Base-by-base conservation (phyloP, 2,888 invertebrate genomes). In the Campoplex nolae region DNA sequence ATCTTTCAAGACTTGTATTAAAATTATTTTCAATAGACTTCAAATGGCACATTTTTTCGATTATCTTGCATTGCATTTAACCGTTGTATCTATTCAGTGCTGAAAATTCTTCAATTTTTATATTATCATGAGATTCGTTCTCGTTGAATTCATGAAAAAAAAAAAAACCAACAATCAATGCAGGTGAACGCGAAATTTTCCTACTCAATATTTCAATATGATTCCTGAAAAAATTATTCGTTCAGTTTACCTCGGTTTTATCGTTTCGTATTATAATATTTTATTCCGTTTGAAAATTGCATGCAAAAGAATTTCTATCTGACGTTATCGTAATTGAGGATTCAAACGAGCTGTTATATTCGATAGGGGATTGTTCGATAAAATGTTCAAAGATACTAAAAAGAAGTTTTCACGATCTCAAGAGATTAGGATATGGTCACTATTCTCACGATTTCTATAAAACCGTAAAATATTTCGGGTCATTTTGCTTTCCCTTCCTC, bases 391-490 rank as follows among this genome's bases (percentile, higher is more conserved):
- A 82, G 67, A 74, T 77, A 74, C 73, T 67, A 56, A 71, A 74
- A 62, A 82, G 62, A 62, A 48, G 32, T 56, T 32, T 42, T 11
- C 28, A 23, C 35, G 35, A 71, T 71, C 77, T 67, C 76, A 3
- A 28, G 71, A 67, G 67, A 83, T 75, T 75, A 45, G 73, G 58
- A 48, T 32, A 79, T 54, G 83, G 70, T 86, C 48, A 80, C 74
- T 71, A 73, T 77, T 84, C 51, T 80, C 78, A 67, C 77, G 38
- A 73, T 73, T 73, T 56, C 77, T 82, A 68, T 78, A 85, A 85
- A 85, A 85, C 74, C 68, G 74, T 82, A 45, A 78, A 16, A 77
- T 82, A 83, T 78, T 58, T 65, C 45, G 62, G 48, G 83, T 78
- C 48, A 78, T 78, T 48, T 76, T 70, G 1, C 28, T 73, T 73